Percentiles rank a stretch among this genome's conserved stretches.
Conservation (phyloP, 2,797 vertebrate species). For the Cryptoprocta ferox region DNA sequence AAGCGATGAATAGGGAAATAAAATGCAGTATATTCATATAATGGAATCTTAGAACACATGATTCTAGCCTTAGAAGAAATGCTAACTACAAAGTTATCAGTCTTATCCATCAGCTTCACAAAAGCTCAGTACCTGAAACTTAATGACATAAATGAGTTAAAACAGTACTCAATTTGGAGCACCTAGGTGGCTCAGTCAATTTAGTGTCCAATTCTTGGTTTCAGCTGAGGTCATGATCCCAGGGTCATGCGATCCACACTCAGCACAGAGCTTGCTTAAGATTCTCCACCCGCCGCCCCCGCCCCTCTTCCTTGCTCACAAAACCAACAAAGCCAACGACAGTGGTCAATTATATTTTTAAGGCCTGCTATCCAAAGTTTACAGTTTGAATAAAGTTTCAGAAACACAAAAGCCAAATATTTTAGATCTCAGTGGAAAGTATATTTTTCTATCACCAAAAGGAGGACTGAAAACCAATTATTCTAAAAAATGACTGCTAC, state of each 20-base stretch:
- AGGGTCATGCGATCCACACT: too few species aligned
- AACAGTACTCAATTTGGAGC: not conserved
- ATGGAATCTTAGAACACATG: not conserved
- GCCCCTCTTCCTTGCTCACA: too few species aligned
- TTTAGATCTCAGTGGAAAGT: not conserved
- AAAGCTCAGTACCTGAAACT: not conserved
- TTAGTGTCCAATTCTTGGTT: too few species aligned
- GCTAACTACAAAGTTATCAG: not conserved
- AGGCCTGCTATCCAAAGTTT: not conserved
- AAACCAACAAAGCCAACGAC: too few species aligned
- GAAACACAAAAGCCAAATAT: not conserved
- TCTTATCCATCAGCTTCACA: not conserved
- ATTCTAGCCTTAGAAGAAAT: slow-evolving; percentile 22
- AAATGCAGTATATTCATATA: not conserved
- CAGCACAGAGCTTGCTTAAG: too few species aligned
- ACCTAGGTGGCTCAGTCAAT: too few species aligned
- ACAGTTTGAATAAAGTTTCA: not conserved
- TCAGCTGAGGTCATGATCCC: too few species aligned
- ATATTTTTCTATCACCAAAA: not conserved
- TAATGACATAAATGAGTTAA: slow-evolving; percentile 7
- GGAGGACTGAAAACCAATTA: not conserved
- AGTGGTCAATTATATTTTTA: not conserved
- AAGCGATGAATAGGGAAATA: not conserved
- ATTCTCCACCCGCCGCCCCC: too few species aligned
- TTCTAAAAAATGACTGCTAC: not conserved